These are phyloP conservation scores for Ypsolopha sequella DNA, from an alignment of 2,888 invertebrate genomes.

Conservation along the genomic window DNA sequence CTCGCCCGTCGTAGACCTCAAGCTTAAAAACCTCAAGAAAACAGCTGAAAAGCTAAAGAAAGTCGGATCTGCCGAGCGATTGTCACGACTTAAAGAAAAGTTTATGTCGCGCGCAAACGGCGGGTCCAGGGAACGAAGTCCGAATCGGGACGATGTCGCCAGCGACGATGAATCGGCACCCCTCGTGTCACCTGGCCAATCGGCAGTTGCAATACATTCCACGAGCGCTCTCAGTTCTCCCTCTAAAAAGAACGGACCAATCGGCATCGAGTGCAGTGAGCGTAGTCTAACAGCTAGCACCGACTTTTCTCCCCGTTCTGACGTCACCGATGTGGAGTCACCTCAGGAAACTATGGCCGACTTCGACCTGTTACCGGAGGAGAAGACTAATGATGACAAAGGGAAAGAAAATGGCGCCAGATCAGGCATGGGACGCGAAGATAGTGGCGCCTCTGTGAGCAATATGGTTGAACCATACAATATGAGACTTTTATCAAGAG, in stretches of 20 bases:
- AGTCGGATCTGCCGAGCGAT: conserved; percentile 50
- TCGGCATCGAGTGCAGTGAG: no score
- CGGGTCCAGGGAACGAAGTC: conserved; percentile 46
- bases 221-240: no score
- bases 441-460: conserved; percentile 37
- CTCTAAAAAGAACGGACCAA: no score
- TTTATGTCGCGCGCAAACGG: conserved; percentile 34
- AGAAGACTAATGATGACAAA: conserved; percentile 27
- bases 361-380: conserved; percentile 40
- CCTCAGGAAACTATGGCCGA: conserved; percentile 19
- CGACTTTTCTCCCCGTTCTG: conserved; percentile 53
- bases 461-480: conserved; percentile 60
- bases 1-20: conserved; percentile 36
- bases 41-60: conserved; percentile 48
- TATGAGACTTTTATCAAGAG: conserved; percentile 49
- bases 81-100: conserved; percentile 48
- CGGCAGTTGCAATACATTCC: no score
- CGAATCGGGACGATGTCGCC: conserved; percentile 35
- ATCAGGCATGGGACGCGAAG: conserved; percentile 18
- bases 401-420: conserved; percentile 8
- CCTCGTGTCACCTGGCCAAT: conserved; percentile 62
- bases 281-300: conserved; percentile 18
- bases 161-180: conserved; percentile 80
- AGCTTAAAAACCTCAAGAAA: conserved; percentile 38
- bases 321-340: conserved; percentile 49